phyloP scores from a whole-genome alignment of 2,113 vertebrate genomes.

The Perca fluviatilis region DNA sequence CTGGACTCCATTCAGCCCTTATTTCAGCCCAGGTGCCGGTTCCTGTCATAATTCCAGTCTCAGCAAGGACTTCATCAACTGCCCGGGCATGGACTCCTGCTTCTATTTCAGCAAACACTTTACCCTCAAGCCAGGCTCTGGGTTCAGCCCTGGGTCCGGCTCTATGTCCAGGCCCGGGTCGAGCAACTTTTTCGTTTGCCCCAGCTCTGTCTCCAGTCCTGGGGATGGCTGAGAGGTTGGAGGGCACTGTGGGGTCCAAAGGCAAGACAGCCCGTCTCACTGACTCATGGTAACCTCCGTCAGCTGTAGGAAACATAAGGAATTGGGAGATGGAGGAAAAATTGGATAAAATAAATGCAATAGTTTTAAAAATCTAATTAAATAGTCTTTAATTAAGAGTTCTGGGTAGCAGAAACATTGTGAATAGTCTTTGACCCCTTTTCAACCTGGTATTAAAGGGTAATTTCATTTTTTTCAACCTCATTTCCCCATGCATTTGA shows the following conservation, averaged over 20 bases:
- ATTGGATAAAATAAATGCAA: conserved; percentile 1
- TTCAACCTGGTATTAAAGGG: too few relatives aligned
- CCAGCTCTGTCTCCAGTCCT: conserved; percentile 22
- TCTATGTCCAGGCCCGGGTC: not conserved
- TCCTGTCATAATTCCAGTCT: conserved; percentile 50
- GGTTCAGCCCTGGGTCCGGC: conserved; percentile 5
- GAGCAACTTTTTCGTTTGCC: conserved; percentile 22
- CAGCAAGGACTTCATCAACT: conserved; percentile 42
- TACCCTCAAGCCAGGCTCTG: conserved; percentile 40
- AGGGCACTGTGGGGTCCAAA: conserved; percentile 41
- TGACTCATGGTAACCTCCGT: conserved; percentile 48
- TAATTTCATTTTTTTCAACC: too few relatives aligned
- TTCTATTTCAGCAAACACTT: conserved; percentile 62
- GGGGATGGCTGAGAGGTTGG: conserved; percentile 49
- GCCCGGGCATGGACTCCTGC: conserved; percentile 4
- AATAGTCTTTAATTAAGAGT: conserved; percentile 45
- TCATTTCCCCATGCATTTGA: too few relatives aligned
- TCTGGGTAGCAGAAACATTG: conserved; percentile 18
- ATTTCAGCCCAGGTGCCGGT: conserved; percentile 57
- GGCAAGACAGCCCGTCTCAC: conserved; percentile 28
- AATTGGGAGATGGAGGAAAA: not conserved
- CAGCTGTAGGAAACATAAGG: conserved; percentile 60
- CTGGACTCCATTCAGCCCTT: conserved; percentile 42
- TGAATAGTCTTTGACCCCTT: conserved; percentile 29
- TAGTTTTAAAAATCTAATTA: not conserved